Conservation (phyloP, 2,797 vertebrate species). For the Craterocephalus amniculus region DNA sequence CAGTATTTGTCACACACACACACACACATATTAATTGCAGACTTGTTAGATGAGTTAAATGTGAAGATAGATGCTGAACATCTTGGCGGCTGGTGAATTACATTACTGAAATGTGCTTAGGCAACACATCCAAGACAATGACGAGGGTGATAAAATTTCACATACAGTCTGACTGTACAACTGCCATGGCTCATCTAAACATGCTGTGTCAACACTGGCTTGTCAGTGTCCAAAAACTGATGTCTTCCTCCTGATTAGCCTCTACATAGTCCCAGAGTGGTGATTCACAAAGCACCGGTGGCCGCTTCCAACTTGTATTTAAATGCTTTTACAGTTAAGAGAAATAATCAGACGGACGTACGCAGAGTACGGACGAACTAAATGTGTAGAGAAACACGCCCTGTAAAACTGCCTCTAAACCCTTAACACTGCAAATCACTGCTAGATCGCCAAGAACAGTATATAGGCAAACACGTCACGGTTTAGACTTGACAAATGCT, state of each 20-base stretch:
- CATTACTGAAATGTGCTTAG: constrained; percentile 74
- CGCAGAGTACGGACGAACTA: constrained; percentile 65
- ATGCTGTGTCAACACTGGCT: constrained; percentile 54
- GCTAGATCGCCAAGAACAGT: constrained; percentile 85
- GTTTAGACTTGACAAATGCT: constrained; percentile 87
- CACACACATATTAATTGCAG: constrained; percentile 20
- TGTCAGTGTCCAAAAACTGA: constrained; percentile 40
- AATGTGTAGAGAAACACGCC: constrained; percentile 72
- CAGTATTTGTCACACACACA: constrained; percentile 44
- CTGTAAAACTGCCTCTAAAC: constrained; percentile 78
- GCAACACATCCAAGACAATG: constrained; percentile 70
- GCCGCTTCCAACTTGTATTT: constrained; percentile 49
- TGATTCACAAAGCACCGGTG: constrained; percentile 42
- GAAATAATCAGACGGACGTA: constrained; percentile 61
- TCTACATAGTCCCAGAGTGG: constrained; percentile 37
- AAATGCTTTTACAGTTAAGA: constrained; percentile 73
- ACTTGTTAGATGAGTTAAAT: constrained; percentile 51
- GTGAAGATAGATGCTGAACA: constrained; percentile 67
- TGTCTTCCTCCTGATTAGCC: constrained; percentile 41
- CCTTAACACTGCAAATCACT: constrained; percentile 84
- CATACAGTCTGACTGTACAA: constrained; percentile 73
- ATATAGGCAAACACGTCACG: constrained; percentile 89
- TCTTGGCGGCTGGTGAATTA: constrained; percentile 72
- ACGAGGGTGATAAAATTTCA: constrained; percentile 56
- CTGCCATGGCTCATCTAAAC: constrained; percentile 64